These are phyloP conservation scores for Osmerus mordax DNA, from an alignment of 2,113 vertebrate genomes.

Conservation along the genomic window DNA sequence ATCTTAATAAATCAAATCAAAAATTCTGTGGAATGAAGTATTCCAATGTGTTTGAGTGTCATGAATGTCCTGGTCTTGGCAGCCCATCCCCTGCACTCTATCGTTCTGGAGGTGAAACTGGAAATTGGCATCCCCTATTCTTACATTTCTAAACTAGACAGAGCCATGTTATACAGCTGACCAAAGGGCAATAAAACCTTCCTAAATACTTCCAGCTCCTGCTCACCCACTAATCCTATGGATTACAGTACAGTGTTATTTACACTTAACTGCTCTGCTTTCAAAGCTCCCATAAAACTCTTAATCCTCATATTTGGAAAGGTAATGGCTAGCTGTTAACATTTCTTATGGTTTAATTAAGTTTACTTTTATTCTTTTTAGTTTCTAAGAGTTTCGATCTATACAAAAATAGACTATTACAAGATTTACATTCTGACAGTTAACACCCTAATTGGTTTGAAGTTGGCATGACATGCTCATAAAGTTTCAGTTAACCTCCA, in stretches of 20 bases:
- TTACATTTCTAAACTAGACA: conserved; percentile 9
- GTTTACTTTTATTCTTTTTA: not conserved
- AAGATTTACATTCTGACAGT: too few relatives aligned
- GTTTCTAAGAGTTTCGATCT: not conserved
- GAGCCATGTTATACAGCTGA: conserved; percentile 32
- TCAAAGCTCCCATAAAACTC: not conserved
- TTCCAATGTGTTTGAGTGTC: too few relatives aligned
- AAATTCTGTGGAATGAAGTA: conserved; percentile 4
- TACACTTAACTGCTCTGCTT: conserved; percentile 4
- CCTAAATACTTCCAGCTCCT: conserved; percentile 7
- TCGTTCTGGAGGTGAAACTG: not conserved
- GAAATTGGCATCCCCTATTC: conserved; percentile 8
- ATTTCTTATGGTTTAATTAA: not conserved
- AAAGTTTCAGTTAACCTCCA: too few relatives aligned
- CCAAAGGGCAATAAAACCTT: conserved; percentile 17
- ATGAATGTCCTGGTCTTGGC: too few relatives aligned
- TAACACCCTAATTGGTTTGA: too few relatives aligned
- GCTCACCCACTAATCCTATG: conserved; percentile 33
- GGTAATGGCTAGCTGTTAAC: conserved; percentile 11
- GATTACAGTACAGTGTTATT: conserved; percentile 32
- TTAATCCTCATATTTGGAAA: conserved; percentile 2
- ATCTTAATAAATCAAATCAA: conserved; percentile 66
- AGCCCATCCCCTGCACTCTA: too few relatives aligned
- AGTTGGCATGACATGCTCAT: too few relatives aligned
- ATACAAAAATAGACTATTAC: too few relatives aligned